phyloP scores from a whole-genome alignment of 2,888 invertebrate genomes.

The Sphinx pinastri region DNA sequence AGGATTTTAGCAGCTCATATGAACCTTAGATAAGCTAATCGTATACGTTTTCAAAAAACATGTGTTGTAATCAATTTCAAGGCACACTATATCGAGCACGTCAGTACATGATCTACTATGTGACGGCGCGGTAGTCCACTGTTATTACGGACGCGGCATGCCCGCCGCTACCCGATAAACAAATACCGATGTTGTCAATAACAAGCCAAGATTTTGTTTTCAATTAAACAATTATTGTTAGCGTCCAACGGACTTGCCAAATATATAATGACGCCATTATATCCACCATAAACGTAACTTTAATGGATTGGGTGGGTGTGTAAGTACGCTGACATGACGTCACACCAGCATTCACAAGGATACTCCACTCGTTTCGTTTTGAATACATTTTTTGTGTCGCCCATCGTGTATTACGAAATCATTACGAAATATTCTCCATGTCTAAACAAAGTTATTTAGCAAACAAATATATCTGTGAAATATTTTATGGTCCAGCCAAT shows the following conservation, averaged over 20 bases:
- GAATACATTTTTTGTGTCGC: neutral
- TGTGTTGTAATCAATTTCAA: neutral
- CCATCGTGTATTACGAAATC: neutral
- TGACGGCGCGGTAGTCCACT: neutral
- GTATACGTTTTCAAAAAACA: neutral
- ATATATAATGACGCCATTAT: conserved; percentile 4
- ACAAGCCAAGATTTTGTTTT: conserved; percentile 4
- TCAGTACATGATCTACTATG: too few relatives aligned
- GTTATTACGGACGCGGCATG: neutral
- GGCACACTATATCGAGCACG: too few relatives aligned
- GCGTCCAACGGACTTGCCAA: conserved; percentile 3
- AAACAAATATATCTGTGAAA: neutral
- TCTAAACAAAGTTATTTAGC: conserved; percentile 2
- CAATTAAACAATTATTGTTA: neutral
- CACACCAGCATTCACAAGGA: neutral
- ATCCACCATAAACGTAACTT: neutral
- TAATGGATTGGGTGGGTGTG: neutral
- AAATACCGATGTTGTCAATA: neutral
- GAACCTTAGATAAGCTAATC: too few relatives aligned
- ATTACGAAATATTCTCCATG: neutral
- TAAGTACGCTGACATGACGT: neutral
- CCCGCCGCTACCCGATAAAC: neutral
- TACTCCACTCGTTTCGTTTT: neutral
- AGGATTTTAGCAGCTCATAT: too few relatives aligned
- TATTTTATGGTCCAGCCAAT: neutral